Evolutionary conservation across 2,113 vertebrate genomes (phyloP), one percentile per base, ranked within the genome.

Genomic region (Garra rufa): DNA sequence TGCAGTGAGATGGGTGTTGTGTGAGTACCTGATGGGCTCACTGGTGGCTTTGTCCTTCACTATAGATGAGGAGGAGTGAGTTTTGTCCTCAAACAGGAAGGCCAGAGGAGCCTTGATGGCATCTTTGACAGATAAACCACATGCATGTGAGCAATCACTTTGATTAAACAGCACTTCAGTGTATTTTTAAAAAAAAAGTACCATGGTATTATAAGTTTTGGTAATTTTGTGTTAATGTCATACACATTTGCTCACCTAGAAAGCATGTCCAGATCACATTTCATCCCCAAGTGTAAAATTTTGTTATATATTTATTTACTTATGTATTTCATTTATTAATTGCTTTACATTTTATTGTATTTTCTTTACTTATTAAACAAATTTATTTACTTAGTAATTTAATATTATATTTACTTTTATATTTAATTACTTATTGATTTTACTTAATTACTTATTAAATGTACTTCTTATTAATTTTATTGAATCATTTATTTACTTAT

Each of bases 11-110:
- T 41, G 50, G 19, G 3, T 26, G 6, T 21, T 9, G 28, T 17
- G 13, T 4, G 41, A n/a, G 43, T 94, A 99, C 98, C 98, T 97
- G 94, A 99, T 99, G 81, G 95, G 94, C 89, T 99, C 98, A 90
- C 97, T 99, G 85, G 98, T 99, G 89, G 98, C 98, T 96, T 99
- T 99, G 91, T 99, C 98, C 92, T 99, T 99, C 73, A 99, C 98
- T 30, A 97, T 98, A 55, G 98, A 99, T 41, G 97, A 99, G 84
- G 97, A 99, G 78, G 97, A 99, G 93, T 98, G 96, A 7, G 96
- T 98, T 93, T 98, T 98, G 87, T 99, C 98, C 92, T 99, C 98
- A 92, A 99, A 98, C 26, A 99, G 93, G 34, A 97, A 99, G 70
- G 96, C 96, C 57, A 99, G 93, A 0, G 97, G 95, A 26, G 95